phyloP scores from a whole-genome alignment of 2,888 invertebrate species.

The Ganaspis brasiliensis region DNA sequence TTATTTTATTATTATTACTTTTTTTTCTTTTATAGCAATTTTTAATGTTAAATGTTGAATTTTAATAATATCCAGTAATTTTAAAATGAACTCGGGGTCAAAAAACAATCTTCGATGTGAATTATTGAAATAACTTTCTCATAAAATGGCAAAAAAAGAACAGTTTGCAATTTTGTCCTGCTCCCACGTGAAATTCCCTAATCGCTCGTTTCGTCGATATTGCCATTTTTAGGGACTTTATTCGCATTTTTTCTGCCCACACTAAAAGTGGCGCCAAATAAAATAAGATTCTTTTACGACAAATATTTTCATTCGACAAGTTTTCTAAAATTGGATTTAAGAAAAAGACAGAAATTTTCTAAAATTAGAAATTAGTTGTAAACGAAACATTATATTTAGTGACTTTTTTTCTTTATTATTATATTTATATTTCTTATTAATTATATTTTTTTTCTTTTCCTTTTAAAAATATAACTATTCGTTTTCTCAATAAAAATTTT shows the following conservation, averaged over 20 bases:
- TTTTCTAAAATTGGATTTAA: not conserved
- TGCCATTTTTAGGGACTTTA: slow-evolving; percentile 16
- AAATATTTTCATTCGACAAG: not conserved
- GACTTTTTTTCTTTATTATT: too few relatives aligned
- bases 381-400: not conserved
- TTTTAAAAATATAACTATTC: too few relatives aligned
- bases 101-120: not conserved
- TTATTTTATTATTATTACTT: too few relatives aligned
- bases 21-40: too few relatives aligned
- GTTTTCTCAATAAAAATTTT: too few relatives aligned
- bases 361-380: not conserved
- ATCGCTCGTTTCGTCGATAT: slow-evolving; percentile 14
- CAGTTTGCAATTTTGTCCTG: not conserved
- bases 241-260: slow-evolving; percentile 32
- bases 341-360: not conserved
- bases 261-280: not conserved
- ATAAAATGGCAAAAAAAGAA: not conserved
- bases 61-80: too few relatives aligned
- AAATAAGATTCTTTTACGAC: slow-evolving; percentile 4
- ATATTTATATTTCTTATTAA: too few relatives aligned
- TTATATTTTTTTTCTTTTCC: too few relatives aligned
- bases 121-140: not conserved
- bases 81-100: too few relatives aligned
- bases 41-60: too few relatives aligned
- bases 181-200: not conserved